Evolutionary conservation across 2,888 invertebrate species (phyloP).

Genomic region (Steinernema hermaphroditum): DNA sequence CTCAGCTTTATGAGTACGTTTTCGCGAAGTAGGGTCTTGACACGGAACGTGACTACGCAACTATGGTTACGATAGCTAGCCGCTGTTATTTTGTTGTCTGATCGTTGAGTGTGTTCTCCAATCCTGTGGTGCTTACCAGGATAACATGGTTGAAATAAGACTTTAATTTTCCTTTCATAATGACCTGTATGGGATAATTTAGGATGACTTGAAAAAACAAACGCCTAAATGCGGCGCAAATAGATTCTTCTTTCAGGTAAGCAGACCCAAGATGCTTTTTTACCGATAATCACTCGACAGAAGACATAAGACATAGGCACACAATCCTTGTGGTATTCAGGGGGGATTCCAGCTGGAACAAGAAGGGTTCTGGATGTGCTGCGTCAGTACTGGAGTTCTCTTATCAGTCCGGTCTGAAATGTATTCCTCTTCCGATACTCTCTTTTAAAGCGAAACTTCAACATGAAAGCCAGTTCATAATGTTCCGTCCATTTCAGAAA

Average conservation of each 20-base stretch:
- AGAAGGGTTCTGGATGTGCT: no score
- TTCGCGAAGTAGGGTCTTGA: background rate
- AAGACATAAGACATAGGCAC: no score
- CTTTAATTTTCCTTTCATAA: background rate
- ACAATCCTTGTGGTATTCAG: no score
- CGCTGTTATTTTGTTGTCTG: constrained; percentile 4
- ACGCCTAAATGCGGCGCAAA: background rate
- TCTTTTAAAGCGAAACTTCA: no score
- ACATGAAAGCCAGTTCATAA: no score
- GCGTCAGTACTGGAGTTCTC: no score
- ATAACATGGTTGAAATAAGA: background rate
- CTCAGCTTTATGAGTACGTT: constrained; percentile 12
- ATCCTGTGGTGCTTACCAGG: background rate
- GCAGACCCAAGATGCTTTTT: no score
- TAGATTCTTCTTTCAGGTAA: background rate
- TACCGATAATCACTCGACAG: no score
- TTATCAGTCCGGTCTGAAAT: no score
- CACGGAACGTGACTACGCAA: background rate
- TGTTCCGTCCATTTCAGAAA: no score
- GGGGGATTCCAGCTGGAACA: no score
- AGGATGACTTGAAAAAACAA: background rate
- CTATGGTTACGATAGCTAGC: background rate
- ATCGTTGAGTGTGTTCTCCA: background rate
- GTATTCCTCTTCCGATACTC: no score
- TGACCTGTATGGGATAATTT: background rate